phyloP scores from a whole-genome alignment of 1,140 invertebrate genomes.

The Paraescarpia echinospica region DNA sequence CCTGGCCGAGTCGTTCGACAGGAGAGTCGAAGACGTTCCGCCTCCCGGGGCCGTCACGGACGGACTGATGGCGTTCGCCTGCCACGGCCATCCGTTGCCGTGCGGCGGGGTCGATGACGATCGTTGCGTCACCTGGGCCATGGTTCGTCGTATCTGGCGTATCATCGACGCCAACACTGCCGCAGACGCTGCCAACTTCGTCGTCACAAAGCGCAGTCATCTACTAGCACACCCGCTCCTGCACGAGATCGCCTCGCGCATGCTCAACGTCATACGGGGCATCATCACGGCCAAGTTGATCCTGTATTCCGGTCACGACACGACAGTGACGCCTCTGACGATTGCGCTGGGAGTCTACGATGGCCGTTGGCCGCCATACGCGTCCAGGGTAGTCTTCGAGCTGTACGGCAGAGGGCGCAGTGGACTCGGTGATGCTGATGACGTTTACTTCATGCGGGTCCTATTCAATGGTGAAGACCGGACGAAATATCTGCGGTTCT shows the following conservation, averaged over 20 bases:
- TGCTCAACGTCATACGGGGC: constrained; percentile 74
- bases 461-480: constrained; percentile 85
- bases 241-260: constrained; percentile 63
- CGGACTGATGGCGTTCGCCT: constrained; percentile 78
- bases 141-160: constrained; percentile 41
- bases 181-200: too few relatives aligned
- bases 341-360: constrained; percentile 74
- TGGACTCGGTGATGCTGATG: constrained; percentile 13
- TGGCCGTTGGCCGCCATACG: constrained; percentile 70
- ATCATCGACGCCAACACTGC: constrained; percentile 45
- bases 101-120: constrained; percentile 59
- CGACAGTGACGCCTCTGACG: constrained; percentile 80
- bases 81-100: constrained; percentile 77
- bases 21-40: background rate
- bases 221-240: constrained; percentile 56
- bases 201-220: constrained; percentile 35
- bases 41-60: constrained; percentile 61
- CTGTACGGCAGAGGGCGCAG: constrained; percentile 48
- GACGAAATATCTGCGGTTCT: constrained; percentile 58
- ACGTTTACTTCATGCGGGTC: constrained; percentile 72
- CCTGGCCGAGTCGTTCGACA: background rate
- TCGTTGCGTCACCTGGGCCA: constrained; percentile 37
- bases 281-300: constrained; percentile 73
- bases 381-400: constrained; percentile 82
- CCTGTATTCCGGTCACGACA: constrained; percentile 88